Percentiles rank a stretch among this genome's conserved stretches.
Conservation (phyloP, 2,888 invertebrate genomes). For the Calliphora vomitoria region DNA sequence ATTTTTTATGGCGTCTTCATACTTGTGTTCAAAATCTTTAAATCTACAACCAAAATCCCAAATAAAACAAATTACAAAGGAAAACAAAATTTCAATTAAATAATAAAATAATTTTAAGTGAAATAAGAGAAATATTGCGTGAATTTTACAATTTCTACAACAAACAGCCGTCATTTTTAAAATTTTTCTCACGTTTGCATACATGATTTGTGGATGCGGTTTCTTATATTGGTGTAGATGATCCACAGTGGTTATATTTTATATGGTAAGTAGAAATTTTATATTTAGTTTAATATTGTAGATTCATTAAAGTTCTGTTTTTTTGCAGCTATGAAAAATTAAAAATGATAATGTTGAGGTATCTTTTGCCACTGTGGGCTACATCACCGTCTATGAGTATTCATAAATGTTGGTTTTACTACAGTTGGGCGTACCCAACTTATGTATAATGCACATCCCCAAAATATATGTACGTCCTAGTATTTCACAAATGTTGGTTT, state of each 20-base stretch:
- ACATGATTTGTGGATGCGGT: conserved; percentile 99
- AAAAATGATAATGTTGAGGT: too few relatives aligned
- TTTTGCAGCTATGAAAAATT: conserved; percentile 87
- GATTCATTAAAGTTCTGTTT: not conserved
- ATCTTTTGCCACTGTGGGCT: too few relatives aligned
- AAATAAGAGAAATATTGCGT: too few relatives aligned
- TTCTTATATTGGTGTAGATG: conserved; percentile 96
- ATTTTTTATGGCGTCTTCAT: conserved; percentile 15
- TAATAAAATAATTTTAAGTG: too few relatives aligned
- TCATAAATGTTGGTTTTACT: conserved; percentile 88
- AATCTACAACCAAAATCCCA: not conserved
- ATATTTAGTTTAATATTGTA: conserved; percentile 44
- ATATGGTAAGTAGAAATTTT: conserved; percentile 87
- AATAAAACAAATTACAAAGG: not conserved
- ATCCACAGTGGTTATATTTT: conserved; percentile 96
- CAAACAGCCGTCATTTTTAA: too few relatives aligned
- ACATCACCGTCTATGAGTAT: too few relatives aligned
- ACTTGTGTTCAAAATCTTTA: conserved; percentile 22
- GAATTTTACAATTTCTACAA: too few relatives aligned
- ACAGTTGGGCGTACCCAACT: conserved; percentile 95
- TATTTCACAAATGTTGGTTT: conserved; percentile 95
- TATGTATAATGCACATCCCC: conserved; percentile 97
- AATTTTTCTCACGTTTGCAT: too few relatives aligned
- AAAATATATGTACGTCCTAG: conserved; percentile 93
- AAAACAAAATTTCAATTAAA: not conserved